A percentile compares a stretch with the other conserved stretches of the same genome.
Conservation (phyloP, 2,797 vertebrate genomes). For the Pangasius mekongensis region DNA sequence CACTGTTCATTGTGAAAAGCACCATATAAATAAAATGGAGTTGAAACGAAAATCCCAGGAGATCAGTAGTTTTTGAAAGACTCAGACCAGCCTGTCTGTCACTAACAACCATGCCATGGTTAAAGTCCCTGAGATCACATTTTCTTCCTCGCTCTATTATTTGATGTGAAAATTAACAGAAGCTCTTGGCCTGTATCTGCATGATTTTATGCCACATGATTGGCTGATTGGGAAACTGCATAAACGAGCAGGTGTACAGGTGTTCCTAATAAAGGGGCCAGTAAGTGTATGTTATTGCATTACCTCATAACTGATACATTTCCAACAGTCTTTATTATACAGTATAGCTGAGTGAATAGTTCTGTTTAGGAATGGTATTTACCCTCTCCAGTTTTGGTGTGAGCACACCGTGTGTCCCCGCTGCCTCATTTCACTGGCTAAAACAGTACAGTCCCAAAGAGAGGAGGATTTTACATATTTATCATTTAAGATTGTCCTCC, state of each 20-base stretch:
- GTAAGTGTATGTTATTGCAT: not conserved
- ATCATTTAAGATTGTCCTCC: conserved; percentile 70
- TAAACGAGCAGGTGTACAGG: not conserved
- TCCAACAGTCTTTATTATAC: not conserved
- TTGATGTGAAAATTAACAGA: not conserved
- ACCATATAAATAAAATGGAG: not conserved
- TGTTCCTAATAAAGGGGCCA: not conserved
- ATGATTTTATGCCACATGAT: not conserved
- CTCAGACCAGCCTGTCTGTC: not conserved
- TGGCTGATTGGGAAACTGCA: not conserved
- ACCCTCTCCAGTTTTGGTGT: conserved; percentile 1
- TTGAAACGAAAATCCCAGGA: not conserved
- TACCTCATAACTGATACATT: not conserved
- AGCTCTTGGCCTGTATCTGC: not conserved
- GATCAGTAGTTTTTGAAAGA: not conserved
- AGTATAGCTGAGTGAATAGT: not conserved
- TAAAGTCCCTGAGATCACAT: not conserved
- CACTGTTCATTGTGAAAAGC: not conserved
- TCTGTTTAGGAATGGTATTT: conserved; percentile 1
- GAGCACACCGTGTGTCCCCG: not conserved
- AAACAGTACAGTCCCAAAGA: conserved; percentile 44
- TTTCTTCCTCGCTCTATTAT: not conserved
- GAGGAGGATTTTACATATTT: conserved; percentile 66
- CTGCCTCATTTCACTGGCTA: conserved; percentile 45
- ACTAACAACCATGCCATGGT: not conserved